phyloP scores from a whole-genome alignment of 2,113 vertebrate genomes.

The Chionis minor region DNA sequence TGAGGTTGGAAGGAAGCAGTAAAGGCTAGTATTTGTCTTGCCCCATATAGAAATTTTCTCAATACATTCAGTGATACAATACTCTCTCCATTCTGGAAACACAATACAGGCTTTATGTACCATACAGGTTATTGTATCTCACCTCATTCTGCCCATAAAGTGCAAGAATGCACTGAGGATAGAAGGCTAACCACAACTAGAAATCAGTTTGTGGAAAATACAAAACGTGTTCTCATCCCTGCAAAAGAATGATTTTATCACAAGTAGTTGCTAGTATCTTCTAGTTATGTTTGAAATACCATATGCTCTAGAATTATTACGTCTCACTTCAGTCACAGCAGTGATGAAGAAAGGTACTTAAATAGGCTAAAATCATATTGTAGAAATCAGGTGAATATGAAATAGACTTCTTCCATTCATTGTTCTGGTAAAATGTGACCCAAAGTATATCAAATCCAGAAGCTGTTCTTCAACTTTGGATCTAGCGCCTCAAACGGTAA shows the following conservation, averaged over 20 bases:
- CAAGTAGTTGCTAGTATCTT: not conserved
- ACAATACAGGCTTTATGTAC: not conserved
- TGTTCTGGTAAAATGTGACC: conserved; percentile 37
- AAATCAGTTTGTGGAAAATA: not conserved
- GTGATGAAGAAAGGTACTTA: conserved; percentile 2
- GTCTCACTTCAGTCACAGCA: not conserved
- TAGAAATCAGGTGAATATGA: conserved; percentile 53
- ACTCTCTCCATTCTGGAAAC: not conserved
- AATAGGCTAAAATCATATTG: conserved; percentile 31
- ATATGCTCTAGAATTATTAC: not conserved
- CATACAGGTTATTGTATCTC: not conserved
- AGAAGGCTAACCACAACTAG: not conserved
- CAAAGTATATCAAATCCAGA: conserved; percentile 46
- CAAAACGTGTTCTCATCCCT: not conserved
- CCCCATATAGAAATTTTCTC: not conserved
- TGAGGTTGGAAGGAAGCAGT: not conserved
- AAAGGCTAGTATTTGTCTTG: not conserved
- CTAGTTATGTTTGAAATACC: not conserved
- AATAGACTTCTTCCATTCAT: conserved; percentile 36
- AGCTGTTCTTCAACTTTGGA: not conserved
- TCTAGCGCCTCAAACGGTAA: not conserved
- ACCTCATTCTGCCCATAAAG: not conserved
- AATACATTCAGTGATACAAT: not conserved
- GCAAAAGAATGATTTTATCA: not conserved
- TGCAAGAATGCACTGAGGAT: not conserved